These are phyloP conservation scores for Drosophila quasianomalipes DNA, from an alignment of 2,888 invertebrate species.

Conservation along the genomic window DNA sequence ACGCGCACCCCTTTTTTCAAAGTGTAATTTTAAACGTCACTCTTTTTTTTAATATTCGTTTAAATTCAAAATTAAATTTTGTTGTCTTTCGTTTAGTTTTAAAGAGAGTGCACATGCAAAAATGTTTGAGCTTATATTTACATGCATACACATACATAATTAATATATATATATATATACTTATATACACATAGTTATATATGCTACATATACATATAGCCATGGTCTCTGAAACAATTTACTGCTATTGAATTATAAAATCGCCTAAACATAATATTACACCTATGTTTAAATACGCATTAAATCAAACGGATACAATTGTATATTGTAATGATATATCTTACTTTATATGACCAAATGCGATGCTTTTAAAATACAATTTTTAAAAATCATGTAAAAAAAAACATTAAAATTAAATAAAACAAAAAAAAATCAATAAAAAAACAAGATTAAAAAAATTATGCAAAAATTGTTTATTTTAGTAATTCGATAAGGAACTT, in stretches of 20 bases:
- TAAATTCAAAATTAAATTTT: conserved; percentile 46
- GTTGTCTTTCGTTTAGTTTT: conserved; percentile 33
- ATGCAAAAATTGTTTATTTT: background rate
- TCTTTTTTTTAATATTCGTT: conserved; percentile 25
- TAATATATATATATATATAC: conserved; percentile 39
- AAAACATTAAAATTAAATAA: conserved; percentile 76
- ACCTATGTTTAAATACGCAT: conserved; percentile 71
- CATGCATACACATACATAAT: conserved; percentile 48
- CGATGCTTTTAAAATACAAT: conserved; percentile 84
- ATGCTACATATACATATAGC: conserved; percentile 73
- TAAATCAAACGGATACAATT: conserved; percentile 64
- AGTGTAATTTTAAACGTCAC: conserved; percentile 22
- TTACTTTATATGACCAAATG: conserved; percentile 78
- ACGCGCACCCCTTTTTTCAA: conserved; percentile 26
- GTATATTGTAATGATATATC: conserved; percentile 77
- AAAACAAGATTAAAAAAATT: conserved; percentile 20
- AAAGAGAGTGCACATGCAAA: conserved; percentile 36
- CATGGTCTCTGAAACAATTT: conserved; percentile 80
- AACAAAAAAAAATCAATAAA: conserved; percentile 54
- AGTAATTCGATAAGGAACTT: background rate
- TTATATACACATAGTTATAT: conserved; percentile 55
- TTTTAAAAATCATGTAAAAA: conserved; percentile 75
- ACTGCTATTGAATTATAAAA: conserved; percentile 80
- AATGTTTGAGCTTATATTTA: conserved; percentile 60
- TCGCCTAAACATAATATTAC: conserved; percentile 78